Percentiles rank a stretch among this genome's conserved stretches.
Conservation (phyloP, 2,113 vertebrate genomes). For the Ceyx cyanopectus region DNA sequence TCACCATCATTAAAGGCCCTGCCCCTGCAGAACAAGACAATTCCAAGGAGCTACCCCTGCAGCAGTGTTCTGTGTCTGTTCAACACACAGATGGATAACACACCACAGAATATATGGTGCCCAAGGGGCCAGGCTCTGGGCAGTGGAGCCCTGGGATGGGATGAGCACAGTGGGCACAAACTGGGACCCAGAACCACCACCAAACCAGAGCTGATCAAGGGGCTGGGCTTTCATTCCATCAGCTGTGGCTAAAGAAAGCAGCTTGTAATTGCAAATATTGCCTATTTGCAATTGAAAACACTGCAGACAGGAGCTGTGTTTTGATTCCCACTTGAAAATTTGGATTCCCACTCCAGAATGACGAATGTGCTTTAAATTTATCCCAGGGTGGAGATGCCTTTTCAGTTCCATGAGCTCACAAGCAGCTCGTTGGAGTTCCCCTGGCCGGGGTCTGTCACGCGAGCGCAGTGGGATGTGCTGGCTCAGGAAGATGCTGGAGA, state of each 20-base stretch:
- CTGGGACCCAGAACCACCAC: too few relatives aligned
- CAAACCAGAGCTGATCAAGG: not conserved
- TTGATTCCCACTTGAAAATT: not conserved
- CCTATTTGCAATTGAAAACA: not conserved
- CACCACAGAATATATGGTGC: too few relatives aligned
- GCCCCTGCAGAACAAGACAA: not conserved
- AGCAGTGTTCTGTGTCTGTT: rapidly evolving
- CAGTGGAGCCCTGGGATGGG: too few relatives aligned
- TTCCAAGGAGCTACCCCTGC: not conserved
- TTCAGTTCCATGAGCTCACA: not conserved
- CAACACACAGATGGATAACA: rapidly evolving
- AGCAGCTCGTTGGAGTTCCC: not conserved
- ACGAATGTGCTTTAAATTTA: not conserved
- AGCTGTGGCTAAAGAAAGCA: not conserved
- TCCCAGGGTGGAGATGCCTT: not conserved
- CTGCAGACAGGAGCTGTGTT: not conserved
- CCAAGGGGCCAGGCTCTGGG: too few relatives aligned
- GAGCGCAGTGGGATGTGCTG: not conserved
- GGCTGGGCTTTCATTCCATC: not conserved
- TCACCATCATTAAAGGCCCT: not conserved
- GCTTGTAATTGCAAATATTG: not conserved
- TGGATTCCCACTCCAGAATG: not conserved
- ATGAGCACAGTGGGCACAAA: too few relatives aligned
- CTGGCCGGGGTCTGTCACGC: not conserved
- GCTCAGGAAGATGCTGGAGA: not conserved